Percentiles rank a stretch among this genome's conserved stretches.
These are phyloP conservation scores for Tenthredo livida DNA, from an alignment of 2,888 invertebrate species.

Conservation along the genomic window DNA sequence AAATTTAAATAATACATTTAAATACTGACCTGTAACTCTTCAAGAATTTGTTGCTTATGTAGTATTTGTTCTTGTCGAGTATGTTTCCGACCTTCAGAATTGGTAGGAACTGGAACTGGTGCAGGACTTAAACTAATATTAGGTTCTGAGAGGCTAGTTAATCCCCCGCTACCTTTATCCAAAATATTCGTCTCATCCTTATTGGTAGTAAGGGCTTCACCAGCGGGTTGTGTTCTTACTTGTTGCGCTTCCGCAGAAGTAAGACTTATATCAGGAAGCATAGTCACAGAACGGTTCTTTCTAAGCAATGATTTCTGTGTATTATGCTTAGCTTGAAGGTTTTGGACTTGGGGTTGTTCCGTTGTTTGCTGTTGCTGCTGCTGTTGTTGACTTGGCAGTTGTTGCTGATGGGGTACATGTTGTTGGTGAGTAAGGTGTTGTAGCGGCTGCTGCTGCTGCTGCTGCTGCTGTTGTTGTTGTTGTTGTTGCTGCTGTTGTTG, in stretches of 20 bases:
- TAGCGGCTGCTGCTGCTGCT: conserved; percentile 65
- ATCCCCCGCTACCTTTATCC: conserved; percentile 78
- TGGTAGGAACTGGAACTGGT: conserved; percentile 61
- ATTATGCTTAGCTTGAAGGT: conserved; percentile 74
- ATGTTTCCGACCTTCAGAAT: conserved; percentile 70
- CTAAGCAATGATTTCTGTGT: conserved; percentile 79
- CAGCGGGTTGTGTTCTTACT: conserved; percentile 77
- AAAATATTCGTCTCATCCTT: conserved; percentile 79
- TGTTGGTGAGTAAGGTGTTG: conserved; percentile 75
- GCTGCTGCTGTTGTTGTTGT: conserved; percentile 62
- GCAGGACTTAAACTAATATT: conserved; percentile 73
- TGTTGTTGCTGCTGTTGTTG: conserved; percentile 57
- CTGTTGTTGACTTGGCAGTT: conserved; percentile 63
- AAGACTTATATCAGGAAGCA: conserved; percentile 79
- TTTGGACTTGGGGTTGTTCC: conserved; percentile 71
- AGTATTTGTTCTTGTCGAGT: conserved; percentile 82
- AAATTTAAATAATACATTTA: no score
- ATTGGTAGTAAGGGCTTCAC: conserved; percentile 72
- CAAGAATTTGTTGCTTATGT: conserved; percentile 86
- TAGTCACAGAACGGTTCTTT: conserved; percentile 79
- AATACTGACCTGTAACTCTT: conserved; percentile 79
- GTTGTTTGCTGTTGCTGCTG: conserved; percentile 70
- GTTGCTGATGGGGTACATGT: conserved; percentile 75
- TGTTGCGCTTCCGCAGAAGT: conserved; percentile 82
- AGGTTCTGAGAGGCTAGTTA: conserved; percentile 71